Evolutionary conservation across 2,797 vertebrate species (phyloP), one percentile per base, ranked within the genome.

Genomic region (Cryptoprocta ferox): DNA sequence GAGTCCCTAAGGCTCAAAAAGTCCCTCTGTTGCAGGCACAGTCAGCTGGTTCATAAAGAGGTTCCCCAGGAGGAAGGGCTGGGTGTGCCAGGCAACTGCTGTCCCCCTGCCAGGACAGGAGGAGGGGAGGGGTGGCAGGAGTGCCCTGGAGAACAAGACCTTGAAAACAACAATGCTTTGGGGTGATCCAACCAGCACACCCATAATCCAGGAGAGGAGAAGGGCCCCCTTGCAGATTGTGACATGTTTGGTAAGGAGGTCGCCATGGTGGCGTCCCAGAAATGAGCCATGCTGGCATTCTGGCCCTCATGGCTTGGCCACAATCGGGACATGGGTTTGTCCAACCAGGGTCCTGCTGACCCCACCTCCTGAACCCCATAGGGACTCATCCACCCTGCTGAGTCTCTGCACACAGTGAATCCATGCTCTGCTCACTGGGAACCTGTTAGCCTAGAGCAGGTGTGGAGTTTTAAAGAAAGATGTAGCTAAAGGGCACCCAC

Each of bases 21-120:
- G 95, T 97, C 91, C 91, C 98, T 98, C 97, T 98, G 98, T 98
- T 85, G 95, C 78, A 91, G 59, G 66, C 13, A 93, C 92, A 76
- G 92, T 66, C 96, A 97, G 93, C 94, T 0, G 98, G 98, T 95
- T 97, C 98, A 97, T 91, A 80, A 85, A 96, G 71, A 61, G 84
- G 5, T 45, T 96, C 92, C 96, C 81, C 28, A 76, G 73, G 61
- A 37, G 26, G 30, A 94, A 98, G 97, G 97, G 76, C 96, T 97
- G 96, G 83, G 96, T 15, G 32, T 65, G 37, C 78, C 24, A 45
- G 56, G 59, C 53, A 84, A 18, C 53, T 14, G 13, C n/a, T 0
- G 0, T 70, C 42, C 59, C 42, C 45, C 21, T 61, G 79, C 45
- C 61, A 28, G 21, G n/a, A 42, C 16, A 53, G 28, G 11, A 81